Base-by-base conservation (phyloP, 2,113 vertebrate genomes). In the Notiomystis cincta region DNA sequence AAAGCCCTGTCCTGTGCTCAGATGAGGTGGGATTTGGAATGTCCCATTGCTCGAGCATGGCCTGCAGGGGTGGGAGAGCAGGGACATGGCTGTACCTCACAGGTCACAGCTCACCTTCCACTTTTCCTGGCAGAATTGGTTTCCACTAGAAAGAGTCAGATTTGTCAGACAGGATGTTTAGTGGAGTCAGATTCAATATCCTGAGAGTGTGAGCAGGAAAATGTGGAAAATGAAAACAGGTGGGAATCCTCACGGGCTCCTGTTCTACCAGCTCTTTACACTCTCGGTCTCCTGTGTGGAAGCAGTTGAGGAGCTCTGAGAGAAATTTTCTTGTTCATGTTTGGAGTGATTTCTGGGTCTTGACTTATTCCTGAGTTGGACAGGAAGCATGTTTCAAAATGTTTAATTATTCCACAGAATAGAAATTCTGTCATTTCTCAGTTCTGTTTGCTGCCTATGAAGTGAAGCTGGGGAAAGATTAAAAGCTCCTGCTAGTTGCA, bases 21-120 rank as follows among this genome's bases (percentile, higher is more conserved):
- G 47, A 56, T 15, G 0, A 33, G 50, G 2, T 4, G 5, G 33
- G n/a, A 1, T 10, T 9, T 12, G 35, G 40, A 15, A 15, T 37
- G 61, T 56, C 35, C 76, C 5, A 0, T 19, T 16, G 47, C 51
- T 25, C 0, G 0, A 24, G 19, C 1, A 0, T 1, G 3, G 37
- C 21, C 2, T 1, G 1, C 9, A 10, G 51, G n/a, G 37, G 12
- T 3, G 19, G 31, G 28, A 1, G 3, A 37, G 58, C 50, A 31
- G 69, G 42, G 47, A n/a, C 2, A 0, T 1, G 57, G 22, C 31
- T 58, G 48, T 3, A 3, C 77, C 56, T 67, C 12, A 0, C 45
- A 50, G 76, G 47, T 76, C 3, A 0, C 51, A 38, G 61, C 13
- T 38, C 40, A 8, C 38, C 71, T 62, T 40, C 62, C 18, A 3